These are phyloP conservation scores for Onychostruthus taczanowskii DNA, from an alignment of 2,113 vertebrate species.

Conservation along the genomic window DNA sequence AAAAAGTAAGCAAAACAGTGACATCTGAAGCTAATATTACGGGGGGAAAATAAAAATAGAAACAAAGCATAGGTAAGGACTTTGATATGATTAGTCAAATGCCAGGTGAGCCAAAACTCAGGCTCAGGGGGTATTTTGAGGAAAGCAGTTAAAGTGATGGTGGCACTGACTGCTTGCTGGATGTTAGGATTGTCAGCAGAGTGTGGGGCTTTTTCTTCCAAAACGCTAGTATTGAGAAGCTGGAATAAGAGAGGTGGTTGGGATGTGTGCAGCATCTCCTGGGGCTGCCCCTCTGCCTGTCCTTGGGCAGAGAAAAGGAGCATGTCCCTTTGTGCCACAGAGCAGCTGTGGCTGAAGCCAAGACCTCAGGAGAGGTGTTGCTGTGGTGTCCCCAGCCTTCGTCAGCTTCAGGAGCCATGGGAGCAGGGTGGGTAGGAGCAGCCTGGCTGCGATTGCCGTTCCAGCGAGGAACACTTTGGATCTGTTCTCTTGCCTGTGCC, in stretches of 20 bases:
- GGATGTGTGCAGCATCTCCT: fast-evolving
- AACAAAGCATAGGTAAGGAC: neutral
- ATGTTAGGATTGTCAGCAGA: neutral
- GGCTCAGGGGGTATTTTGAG: neutral
- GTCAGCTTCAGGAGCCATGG: fast-evolving
- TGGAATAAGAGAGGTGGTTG: neutral
- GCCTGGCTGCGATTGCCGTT: fast-evolving
- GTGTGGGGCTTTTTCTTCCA: neutral
- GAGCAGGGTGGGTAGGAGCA: neutral
- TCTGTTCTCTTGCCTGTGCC: fast-evolving
- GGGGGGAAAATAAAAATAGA: neutral
- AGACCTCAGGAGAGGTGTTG: neutral
- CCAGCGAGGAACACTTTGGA: fast-evolving
- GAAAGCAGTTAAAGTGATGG: neutral
- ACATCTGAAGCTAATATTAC: neutral
- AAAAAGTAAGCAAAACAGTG: neutral
- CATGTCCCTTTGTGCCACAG: fast-evolving
- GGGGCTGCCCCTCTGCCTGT: neutral
- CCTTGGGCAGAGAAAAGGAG: neutral
- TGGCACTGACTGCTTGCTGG: neutral
- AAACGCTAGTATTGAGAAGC: fast-evolving
- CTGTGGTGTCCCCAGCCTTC: fast-evolving
- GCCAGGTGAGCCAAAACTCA: neutral
- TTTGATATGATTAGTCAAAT: neutral
- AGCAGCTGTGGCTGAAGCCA: neutral